A percentile compares a stretch with the other conserved stretches of the same genome.
phyloP scores from a whole-genome alignment of 2,113 vertebrate species.

The Gobiocypris rarus region DNA sequence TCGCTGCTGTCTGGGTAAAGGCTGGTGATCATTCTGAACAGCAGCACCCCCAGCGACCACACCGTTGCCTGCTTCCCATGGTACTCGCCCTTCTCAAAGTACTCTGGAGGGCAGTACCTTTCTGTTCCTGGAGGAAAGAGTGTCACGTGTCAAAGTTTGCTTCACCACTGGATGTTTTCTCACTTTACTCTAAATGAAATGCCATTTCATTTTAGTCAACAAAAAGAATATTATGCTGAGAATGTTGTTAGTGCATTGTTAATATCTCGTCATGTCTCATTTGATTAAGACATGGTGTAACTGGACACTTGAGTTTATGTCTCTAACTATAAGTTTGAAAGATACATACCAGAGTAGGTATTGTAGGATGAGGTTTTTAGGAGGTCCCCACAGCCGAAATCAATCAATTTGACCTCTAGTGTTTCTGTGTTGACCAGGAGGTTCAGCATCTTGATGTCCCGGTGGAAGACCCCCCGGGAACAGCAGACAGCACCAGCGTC shows the following conservation, averaged over 20 bases:
- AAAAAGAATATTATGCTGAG: neutral
- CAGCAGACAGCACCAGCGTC: neutral
- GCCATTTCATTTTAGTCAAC: neutral
- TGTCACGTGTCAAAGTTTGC: neutral
- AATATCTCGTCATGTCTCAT: too few relatives aligned
- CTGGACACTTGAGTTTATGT: neutral
- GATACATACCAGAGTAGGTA: neutral
- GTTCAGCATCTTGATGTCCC: neutral
- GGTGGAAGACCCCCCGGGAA: neutral
- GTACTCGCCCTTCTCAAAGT: neutral
- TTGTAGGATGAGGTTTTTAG: neutral
- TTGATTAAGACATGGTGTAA: neutral
- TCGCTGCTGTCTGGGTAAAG: neutral
- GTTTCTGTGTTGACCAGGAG: conserved; percentile 1
- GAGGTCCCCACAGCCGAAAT: neutral
- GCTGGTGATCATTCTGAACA: neutral
- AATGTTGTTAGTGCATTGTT: neutral
- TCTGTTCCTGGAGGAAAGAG: neutral
- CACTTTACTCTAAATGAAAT: too few relatives aligned
- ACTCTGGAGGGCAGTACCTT: neutral
- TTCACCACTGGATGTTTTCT: too few relatives aligned
- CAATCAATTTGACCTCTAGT: conserved; percentile 1
- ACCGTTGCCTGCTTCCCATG: neutral
- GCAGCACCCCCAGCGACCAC: neutral
- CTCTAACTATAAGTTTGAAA: neutral